These are phyloP conservation scores for Scartelaos histophorus DNA, from an alignment of 2,113 vertebrate genomes.

Conservation along the genomic window DNA sequence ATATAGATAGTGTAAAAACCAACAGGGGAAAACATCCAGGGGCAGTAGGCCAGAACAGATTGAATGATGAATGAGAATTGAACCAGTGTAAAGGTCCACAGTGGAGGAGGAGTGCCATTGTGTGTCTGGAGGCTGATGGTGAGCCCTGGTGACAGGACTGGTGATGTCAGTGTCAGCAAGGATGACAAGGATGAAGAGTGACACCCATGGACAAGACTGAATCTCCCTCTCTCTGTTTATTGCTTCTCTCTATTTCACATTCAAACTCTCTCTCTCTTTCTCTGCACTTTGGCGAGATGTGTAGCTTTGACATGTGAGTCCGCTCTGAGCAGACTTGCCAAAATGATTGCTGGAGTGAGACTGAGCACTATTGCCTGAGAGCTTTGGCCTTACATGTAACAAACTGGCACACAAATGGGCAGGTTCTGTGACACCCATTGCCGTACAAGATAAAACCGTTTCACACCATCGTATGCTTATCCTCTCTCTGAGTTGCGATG, in stretches of 20 bases:
- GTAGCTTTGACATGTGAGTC: conserved; percentile 70
- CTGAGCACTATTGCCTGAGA: conserved; percentile 55
- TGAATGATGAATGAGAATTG: conserved; percentile 33
- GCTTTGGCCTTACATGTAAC: conserved; percentile 36
- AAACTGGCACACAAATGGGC: conserved; percentile 49
- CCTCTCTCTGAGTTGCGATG: conserved; percentile 52
- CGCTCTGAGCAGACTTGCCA: conserved; percentile 66
- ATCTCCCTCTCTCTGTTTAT: conserved; percentile 30
- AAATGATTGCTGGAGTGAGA: conserved; percentile 66
- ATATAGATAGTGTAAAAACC: neutral
- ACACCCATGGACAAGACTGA: conserved; percentile 54
- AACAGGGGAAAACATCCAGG: conserved; percentile 14
- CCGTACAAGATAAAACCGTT: conserved; percentile 28
- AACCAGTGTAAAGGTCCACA: conserved; percentile 6
- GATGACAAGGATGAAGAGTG: conserved; percentile 57
- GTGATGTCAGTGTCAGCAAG: conserved; percentile 63
- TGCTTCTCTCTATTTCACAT: conserved; percentile 16
- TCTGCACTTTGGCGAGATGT: conserved; percentile 47
- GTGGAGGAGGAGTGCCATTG: conserved; percentile 19
- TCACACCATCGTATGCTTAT: conserved; percentile 20
- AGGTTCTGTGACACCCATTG: conserved; percentile 23
- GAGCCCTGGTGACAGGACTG: conserved; percentile 65
- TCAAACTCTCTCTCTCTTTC: conserved; percentile 26
- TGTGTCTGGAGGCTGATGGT: conserved; percentile 53
- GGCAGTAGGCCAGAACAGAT: conserved; percentile 33